Percentiles rank a stretch among this genome's conserved stretches.
phyloP scores from a whole-genome alignment of 1,140 invertebrate species.

The Asobara japonica region DNA sequence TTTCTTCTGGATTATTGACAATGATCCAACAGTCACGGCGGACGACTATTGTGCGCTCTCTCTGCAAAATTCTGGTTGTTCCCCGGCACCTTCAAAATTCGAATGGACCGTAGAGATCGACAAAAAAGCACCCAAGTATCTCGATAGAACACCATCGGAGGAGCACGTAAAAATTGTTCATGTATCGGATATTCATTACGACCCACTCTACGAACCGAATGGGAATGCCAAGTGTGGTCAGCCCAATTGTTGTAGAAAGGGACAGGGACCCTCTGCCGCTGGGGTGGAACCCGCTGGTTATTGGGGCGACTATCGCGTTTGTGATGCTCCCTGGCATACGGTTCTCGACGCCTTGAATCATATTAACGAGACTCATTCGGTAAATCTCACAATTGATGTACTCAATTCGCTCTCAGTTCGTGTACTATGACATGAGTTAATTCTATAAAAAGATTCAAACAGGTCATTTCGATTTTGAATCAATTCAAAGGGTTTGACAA shows the following conservation, averaged over 20 bases:
- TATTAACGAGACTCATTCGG: slow-evolving; percentile 67
- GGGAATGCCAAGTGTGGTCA: slow-evolving; percentile 77
- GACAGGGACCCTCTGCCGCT: slow-evolving; percentile 60
- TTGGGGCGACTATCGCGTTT: slow-evolving; percentile 82
- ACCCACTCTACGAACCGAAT: slow-evolving; percentile 75
- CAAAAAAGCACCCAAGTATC: slow-evolving; percentile 31
- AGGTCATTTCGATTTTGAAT: no score
- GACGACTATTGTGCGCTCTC: slow-evolving; percentile 68
- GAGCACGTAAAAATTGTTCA: slow-evolving; percentile 73
- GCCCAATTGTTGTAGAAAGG: slow-evolving; percentile 81
- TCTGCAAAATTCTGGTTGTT: slow-evolving; percentile 63
- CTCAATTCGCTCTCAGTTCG: not conserved
- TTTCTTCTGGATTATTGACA: slow-evolving; percentile 67
- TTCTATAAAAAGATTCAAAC: not conserved
- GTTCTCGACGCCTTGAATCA: slow-evolving; percentile 71
- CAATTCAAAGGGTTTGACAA: no score
- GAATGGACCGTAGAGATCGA: slow-evolving; percentile 70
- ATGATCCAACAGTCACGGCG: slow-evolving; percentile 62
- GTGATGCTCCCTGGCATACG: slow-evolving; percentile 77
- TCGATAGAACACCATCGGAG: slow-evolving; percentile 23
- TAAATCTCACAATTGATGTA: slow-evolving; percentile 48
- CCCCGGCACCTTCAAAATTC: slow-evolving; percentile 51
- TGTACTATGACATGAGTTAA: not conserved
- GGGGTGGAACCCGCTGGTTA: slow-evolving; percentile 71
- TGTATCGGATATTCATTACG: slow-evolving; percentile 84